Evolutionary conservation across 2,113 vertebrate species (phyloP), one percentile per base, ranked within the genome.

Genomic region (Theristicus caerulescens): DNA sequence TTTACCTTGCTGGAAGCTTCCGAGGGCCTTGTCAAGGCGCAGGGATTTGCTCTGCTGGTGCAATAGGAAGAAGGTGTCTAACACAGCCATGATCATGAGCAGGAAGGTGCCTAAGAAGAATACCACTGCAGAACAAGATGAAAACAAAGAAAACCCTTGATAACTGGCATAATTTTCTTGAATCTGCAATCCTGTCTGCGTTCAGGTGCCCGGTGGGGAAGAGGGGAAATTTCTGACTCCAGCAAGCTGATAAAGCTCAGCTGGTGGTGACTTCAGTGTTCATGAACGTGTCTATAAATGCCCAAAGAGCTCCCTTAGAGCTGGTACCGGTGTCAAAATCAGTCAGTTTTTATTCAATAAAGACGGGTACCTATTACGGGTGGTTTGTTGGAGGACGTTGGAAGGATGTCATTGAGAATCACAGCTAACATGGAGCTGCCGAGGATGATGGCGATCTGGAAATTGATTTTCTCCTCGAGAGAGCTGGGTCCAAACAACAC

Each of bases 361-460:
- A 70, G 65, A 5, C 3, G 36, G 9, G 34, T 97, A 99, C 98
- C 98, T 42, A 99, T 98, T 44, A 97, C 2, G 1, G 98, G 98
- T 27, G 98, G 81, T 4, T 32, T 51, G 13, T 95, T 71, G 29
- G 98, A 98, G 4, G 99, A 99, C 2, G 98, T 98, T 3, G 99
- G 98, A 78, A 99, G 86, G 80, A 98, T 98, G 88, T 99, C 98
- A 64, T 98, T 94, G 6, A 99, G 98, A 11, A 99, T 98, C 65
- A 98, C 97, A 61, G 98, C 98, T 31, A 99, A 59, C 88, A 99
- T 98, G 29, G 98, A 98, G 88, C 98, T 98, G 88, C 98, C 98
- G 0, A 99, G 97, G 36, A 99, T 98, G 8, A 99, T 61, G 25
- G 98, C 98, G 13, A 99, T 96, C 95, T 99, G 99, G 94, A 99